Percentiles rank a stretch among this genome's conserved stretches.
phyloP scores from a whole-genome alignment of 2,888 invertebrate genomes.

The Sialis fuliginosa region DNA sequence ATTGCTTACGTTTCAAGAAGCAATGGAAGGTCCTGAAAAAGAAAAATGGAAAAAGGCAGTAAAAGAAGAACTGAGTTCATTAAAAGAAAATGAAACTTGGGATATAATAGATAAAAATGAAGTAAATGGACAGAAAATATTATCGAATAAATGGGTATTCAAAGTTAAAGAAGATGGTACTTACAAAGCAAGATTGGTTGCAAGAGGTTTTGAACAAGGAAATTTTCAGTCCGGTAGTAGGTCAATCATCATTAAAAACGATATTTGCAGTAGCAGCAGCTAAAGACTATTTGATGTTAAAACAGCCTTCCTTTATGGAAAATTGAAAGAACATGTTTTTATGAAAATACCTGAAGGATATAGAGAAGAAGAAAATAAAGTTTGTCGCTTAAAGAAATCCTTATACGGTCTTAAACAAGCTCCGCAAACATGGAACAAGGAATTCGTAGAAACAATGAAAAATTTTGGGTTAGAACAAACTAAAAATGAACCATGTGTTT shows the following conservation, averaged over 20 bases:
- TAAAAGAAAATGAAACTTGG: conserved; percentile 11
- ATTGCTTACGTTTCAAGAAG: not conserved
- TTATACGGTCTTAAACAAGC: conserved; percentile 17
- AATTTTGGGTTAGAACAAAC: conserved; percentile 11
- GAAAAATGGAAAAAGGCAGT: conserved; percentile 2
- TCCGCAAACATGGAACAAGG: conserved; percentile 14
- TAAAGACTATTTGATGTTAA: not conserved
- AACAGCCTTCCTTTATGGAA: not conserved
- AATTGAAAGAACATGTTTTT: conserved; percentile 10
- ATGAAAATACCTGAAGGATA: conserved; percentile 15
- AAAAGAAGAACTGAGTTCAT: conserved; percentile 7
- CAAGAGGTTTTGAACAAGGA: not conserved
- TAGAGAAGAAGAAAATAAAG: conserved; percentile 3
- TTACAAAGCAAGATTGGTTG: not conserved
- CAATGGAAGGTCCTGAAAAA: not conserved
- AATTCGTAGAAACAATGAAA: conserved; percentile 11
- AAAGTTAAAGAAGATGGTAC: not conserved
- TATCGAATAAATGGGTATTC: not conserved
- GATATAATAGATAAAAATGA: no score
- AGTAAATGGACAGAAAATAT: no score
- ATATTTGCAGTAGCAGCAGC: not conserved
- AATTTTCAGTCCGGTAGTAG: not conserved
- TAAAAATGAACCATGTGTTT: conserved; percentile 15
- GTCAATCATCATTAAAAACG: not conserved
- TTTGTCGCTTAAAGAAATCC: conserved; percentile 12